A percentile compares a stretch with the other conserved stretches of the same genome.
Conservation (phyloP, 2,888 invertebrate species). For the Oithona nana region DNA sequence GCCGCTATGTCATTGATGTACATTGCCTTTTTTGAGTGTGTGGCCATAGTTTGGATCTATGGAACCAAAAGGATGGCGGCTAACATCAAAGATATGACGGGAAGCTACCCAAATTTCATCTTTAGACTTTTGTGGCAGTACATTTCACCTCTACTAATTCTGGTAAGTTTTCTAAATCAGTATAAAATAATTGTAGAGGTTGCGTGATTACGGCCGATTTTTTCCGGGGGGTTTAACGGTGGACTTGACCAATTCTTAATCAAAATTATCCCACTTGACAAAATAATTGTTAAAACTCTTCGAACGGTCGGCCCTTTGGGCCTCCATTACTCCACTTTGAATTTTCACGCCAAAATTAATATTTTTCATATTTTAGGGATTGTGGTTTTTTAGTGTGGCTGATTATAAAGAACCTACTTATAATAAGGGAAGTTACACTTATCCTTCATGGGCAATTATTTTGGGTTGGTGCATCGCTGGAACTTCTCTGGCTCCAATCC, state of each 20-base stretch:
- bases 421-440: conserved; percentile 53
- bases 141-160: not conserved
- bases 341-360: too few relatives aligned
- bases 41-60: conserved; percentile 79
- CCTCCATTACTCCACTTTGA: too few relatives aligned
- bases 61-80: conserved; percentile 56
- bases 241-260: too few relatives aligned
- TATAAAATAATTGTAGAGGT: not conserved
- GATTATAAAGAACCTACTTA: conserved; percentile 71
- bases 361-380: conserved; percentile 36
- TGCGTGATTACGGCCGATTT: not conserved
- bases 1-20: conserved; percentile 77
- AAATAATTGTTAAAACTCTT: too few relatives aligned
- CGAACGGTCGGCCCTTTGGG: too few relatives aligned
- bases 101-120: conserved; percentile 53
- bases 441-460: conserved; percentile 58
- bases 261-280: too few relatives aligned
- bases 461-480: conserved; percentile 72
- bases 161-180: not conserved
- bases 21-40: conserved; percentile 77
- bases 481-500: conserved; percentile 63
- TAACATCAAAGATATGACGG: conserved; percentile 78
- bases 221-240: too few relatives aligned
- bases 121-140: conserved; percentile 38
- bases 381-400: conserved; percentile 71